Evolutionary conservation across 2,888 invertebrate species (phyloP), one percentile per base, ranked within the genome.

Genomic region (Argynnis bischoffii): DNA sequence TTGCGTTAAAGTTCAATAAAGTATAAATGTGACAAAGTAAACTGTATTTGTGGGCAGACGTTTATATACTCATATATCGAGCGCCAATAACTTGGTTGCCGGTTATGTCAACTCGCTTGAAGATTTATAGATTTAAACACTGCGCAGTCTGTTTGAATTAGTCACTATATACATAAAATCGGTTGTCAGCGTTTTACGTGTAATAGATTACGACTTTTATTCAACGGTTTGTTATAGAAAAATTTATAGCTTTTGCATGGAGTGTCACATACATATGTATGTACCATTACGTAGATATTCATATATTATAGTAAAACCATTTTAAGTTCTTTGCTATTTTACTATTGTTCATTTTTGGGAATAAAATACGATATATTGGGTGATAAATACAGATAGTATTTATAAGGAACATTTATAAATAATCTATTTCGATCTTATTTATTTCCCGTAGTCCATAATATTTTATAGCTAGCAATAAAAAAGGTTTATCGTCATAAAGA

Each of bases 1-100:
- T 60, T 66, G 60, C 66, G 66, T 66, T 66, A 66, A 55, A 66
- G 66, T 60, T 66, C 66, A 60, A 66, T 66, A 55, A 60, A 66
- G 48, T 66, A 60, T 66, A 60, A 66, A 61, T 35, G 60, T 55
- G 54, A 66, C 66, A 66, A 54, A 60, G 54, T 66, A 66, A 60
- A 66, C 59, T 60, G 31, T 66, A 66, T 60, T 21, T 66, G 60
- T 66, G 53, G 51, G 47, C 47, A 53, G 60, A 55, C 51, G 50
- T 68, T 68, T 57, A 61, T 64, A 68, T 47, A 57, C 21, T 11
- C 15, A 11, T 70, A 66, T 69, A 66, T 69, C 63, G 69, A 66
- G 63, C 66, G 54, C 16, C 50, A 66, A 70, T 70, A 70, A 59
- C 66, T 64, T 31, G 66, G 57, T 64, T 63, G 46, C 60, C 55